Conservation (phyloP, 2,113 vertebrate genomes). For the Myrmecophaga tridactyla region DNA sequence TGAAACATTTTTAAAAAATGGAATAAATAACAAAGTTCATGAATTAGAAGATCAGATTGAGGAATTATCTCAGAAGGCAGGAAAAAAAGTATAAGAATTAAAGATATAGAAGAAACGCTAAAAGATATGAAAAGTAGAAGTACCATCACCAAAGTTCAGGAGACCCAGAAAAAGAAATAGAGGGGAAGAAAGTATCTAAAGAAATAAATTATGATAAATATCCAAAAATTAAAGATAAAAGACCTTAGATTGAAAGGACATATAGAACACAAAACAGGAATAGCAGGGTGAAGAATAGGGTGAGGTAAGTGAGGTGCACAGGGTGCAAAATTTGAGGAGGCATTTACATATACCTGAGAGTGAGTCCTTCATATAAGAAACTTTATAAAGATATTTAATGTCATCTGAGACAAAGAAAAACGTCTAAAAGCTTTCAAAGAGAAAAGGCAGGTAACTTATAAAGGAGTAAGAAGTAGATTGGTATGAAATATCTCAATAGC, state of each 20-base stretch:
- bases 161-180: background rate
- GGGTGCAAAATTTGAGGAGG: background rate
- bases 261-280: background rate
- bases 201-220: background rate
- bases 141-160: background rate
- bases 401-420: conserved; percentile 1
- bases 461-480: background rate
- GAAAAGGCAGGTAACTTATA: background rate
- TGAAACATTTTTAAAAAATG: background rate
- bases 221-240: background rate
- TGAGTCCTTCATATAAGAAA: background rate
- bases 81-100: conserved; percentile 13
- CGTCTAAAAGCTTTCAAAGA: conserved; percentile 7
- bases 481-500: background rate
- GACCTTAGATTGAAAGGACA: background rate
- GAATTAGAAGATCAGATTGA: background rate
- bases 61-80: background rate
- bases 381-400: background rate
- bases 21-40: background rate
- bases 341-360: background rate
- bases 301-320: background rate
- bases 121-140: background rate
- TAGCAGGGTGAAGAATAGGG: background rate
- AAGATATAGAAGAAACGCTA: conserved; percentile 2
- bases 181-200: background rate